phyloP scores from a whole-genome alignment of 2,113 vertebrate genomes.

The Periophthalmodon schlosseri region DNA sequence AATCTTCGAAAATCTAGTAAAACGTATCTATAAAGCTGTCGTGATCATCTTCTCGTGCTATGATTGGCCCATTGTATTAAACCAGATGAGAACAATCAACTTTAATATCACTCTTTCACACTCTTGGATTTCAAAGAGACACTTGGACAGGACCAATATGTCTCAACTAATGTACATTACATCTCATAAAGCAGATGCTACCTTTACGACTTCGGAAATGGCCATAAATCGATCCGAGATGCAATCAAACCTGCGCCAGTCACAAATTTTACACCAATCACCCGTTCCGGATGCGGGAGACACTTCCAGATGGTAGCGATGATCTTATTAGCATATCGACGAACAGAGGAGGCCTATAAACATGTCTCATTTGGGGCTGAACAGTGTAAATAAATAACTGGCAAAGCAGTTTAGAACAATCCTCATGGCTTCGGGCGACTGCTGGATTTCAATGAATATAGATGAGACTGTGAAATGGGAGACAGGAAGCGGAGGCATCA shows the following conservation, averaged over 20 bases:
- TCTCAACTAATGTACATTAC: background rate
- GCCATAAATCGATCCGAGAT: background rate
- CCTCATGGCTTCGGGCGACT: slow-evolving; percentile 31
- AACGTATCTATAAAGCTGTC: background rate
- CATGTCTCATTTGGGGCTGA: slow-evolving; percentile 19
- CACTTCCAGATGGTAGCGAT: slow-evolving; percentile 19
- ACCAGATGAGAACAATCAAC: slow-evolving; percentile 37
- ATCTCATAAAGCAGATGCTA: slow-evolving; percentile 15
- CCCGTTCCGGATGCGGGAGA: slow-evolving; percentile 12
- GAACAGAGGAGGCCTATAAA: slow-evolving; percentile 26
- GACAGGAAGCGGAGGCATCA: slow-evolving; percentile 40
- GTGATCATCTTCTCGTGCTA: slow-evolving; percentile 13
- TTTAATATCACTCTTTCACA: slow-evolving; percentile 18
- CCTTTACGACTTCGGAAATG: background rate
- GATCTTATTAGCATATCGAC: slow-evolving; percentile 30
- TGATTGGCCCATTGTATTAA: slow-evolving; percentile 31
- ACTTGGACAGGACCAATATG: background rate
- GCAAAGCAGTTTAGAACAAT: slow-evolving; percentile 25
- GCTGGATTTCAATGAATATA: slow-evolving; percentile 65
- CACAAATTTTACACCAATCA: slow-evolving; percentile 14
- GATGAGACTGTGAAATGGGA: slow-evolving; percentile 57
- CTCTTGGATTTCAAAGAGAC: slow-evolving; percentile 20
- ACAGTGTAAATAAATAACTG: slow-evolving; percentile 50
- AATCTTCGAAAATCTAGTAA: background rate
- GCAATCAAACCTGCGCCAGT: slow-evolving; percentile 13